These are phyloP conservation scores for Passer domesticus DNA, from an alignment of 2,113 vertebrate species.

Conservation along the genomic window DNA sequence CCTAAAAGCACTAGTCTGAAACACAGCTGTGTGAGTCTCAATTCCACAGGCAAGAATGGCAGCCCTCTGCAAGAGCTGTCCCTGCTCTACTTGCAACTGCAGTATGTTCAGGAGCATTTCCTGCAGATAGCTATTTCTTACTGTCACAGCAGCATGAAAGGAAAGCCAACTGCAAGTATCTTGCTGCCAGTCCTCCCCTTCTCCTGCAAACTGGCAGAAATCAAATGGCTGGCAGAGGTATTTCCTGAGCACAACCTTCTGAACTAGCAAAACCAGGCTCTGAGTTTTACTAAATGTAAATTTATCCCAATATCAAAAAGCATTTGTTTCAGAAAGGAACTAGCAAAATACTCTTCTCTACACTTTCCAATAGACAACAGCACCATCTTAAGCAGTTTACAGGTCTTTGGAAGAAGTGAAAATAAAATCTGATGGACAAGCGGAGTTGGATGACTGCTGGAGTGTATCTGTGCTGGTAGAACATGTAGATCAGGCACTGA, in stretches of 20 bases:
- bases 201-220: neutral
- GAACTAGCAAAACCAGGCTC: neutral
- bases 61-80: neutral
- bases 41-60: neutral
- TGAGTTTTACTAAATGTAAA: neutral
- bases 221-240: neutral
- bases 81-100: neutral
- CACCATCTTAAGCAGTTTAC: neutral
- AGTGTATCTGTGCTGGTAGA: neutral
- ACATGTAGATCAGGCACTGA: neutral
- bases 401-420: neutral
- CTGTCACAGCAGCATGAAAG: neutral
- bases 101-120: neutral
- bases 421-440: neutral
- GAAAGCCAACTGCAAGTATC: neutral
- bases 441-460: neutral
- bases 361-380: neutral
- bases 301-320: neutral
- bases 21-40: neutral
- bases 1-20: neutral
- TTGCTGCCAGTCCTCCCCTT: neutral
- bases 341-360: neutral
- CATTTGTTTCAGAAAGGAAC: neutral
- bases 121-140: neutral
- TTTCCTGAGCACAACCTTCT: neutral